Conservation (phyloP, 1,140 invertebrate genomes). For the Bombyx mandarina region DNA sequence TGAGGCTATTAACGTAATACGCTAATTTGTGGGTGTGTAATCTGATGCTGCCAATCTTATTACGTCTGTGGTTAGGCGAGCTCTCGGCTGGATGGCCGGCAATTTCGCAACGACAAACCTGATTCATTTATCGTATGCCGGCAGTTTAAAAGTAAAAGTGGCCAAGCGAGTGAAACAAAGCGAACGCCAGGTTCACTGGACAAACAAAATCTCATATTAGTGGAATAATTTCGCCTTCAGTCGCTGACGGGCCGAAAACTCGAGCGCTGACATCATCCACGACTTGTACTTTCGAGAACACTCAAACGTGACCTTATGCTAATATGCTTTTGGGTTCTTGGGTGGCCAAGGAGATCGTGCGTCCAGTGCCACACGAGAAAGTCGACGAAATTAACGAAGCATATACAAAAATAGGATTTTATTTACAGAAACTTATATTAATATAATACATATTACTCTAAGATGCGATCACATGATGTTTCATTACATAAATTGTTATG, state of each 20-base stretch:
- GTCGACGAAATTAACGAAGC: too few species aligned
- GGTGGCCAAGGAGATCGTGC: too few species aligned
- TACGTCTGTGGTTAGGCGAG: not conserved
- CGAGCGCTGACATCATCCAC: too few species aligned
- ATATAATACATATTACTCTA: slow-evolving; percentile 64
- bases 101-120: slow-evolving; percentile 5
- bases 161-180: slow-evolving; percentile 10
- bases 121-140: slow-evolving; percentile 4
- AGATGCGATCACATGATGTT: slow-evolving; percentile 54
- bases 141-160: slow-evolving; percentile 18
- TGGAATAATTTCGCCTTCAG: too few species aligned
- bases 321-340: too few species aligned
- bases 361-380: too few species aligned
- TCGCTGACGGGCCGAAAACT: too few species aligned
- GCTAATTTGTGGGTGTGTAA: slow-evolving; percentile 1
- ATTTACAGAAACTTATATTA: slow-evolving; percentile 66
- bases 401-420: slow-evolving; percentile 54
- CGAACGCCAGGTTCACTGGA: not conserved
- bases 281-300: too few species aligned
- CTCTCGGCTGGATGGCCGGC: not conserved
- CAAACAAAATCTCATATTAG: too few species aligned
- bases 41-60: slow-evolving; percentile 1
- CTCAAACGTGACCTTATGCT: too few species aligned
- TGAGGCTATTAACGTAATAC: not conserved
- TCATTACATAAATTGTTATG: slow-evolving; percentile 23